Evolutionary conservation across 2,113 vertebrate species (phyloP).

Genomic region (Ahaetulla prasina): DNA sequence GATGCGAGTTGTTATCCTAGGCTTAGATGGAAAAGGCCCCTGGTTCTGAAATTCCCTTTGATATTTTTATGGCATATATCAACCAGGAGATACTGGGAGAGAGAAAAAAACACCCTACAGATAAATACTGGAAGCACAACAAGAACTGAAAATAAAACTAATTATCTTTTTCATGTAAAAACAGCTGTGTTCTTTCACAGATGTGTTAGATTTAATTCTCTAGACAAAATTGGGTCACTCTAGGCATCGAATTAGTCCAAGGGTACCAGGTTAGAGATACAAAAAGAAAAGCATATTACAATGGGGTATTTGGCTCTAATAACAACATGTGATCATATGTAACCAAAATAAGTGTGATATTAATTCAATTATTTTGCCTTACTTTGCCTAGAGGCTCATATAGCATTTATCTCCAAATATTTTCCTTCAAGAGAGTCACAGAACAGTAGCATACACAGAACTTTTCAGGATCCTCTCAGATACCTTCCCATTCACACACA

Average conservation of each 20-base stretch:
- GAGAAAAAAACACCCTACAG: not conserved
- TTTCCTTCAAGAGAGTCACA: not conserved
- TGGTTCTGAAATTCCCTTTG: not conserved
- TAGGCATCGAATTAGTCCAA: not conserved
- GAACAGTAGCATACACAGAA: not conserved
- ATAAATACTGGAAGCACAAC: conserved; percentile 3
- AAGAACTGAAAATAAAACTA: not conserved
- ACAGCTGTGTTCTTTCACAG: not conserved
- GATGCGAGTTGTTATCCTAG: not conserved
- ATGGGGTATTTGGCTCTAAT: conserved; percentile 2
- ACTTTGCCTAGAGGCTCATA: not conserved
- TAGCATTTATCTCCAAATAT: not conserved
- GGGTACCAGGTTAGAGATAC: not conserved
- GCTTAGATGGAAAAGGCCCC: not conserved
- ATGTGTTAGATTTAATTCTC: not conserved
- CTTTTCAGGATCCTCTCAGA: not conserved
- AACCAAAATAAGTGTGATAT: conserved; percentile 35
- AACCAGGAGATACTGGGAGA: not conserved
- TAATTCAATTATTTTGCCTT: conserved; percentile 27
- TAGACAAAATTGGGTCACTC: not conserved
- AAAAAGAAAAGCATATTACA: not conserved
- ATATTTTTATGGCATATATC: not conserved
- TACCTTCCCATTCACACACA: not conserved
- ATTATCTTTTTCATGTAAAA: not conserved
- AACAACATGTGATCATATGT: not conserved